Percentiles rank a stretch among this genome's conserved stretches.
phyloP scores from a whole-genome alignment of 2,113 vertebrate genomes.

The Synodontis membranacea region DNA sequence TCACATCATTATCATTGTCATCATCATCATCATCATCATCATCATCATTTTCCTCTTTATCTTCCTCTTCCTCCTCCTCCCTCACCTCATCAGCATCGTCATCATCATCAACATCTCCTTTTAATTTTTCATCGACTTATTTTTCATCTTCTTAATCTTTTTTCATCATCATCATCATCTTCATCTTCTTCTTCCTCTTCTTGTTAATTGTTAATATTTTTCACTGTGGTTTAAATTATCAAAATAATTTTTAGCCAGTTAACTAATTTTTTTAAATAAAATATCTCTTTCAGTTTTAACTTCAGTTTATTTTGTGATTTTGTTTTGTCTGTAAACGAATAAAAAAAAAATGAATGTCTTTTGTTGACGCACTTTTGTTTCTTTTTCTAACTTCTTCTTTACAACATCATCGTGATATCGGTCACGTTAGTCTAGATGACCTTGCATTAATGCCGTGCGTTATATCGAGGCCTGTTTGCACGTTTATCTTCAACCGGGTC shows the following conservation, averaged over 20 bases:
- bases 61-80: background rate
- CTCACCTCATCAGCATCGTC: background rate
- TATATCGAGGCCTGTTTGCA: background rate
- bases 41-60: background rate
- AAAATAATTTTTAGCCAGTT: background rate
- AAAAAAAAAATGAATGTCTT: too few species aligned
- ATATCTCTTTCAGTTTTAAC: too few species aligned
- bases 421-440: background rate
- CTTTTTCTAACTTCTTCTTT: background rate
- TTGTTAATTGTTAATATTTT: background rate
- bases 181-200: background rate
- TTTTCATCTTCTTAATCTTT: background rate
- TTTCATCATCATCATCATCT: background rate
- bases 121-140: background rate
- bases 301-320: too few species aligned
- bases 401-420: background rate
- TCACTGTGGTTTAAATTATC: background rate
- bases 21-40: background rate
- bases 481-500: slow-evolving; percentile 34
- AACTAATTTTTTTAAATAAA: too few species aligned
- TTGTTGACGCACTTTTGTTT: too few species aligned
- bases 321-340: too few species aligned
- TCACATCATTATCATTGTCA: too few species aligned
- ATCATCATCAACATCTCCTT: background rate
- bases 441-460: background rate